These are phyloP conservation scores for Furcula furcula DNA, from an alignment of 2,888 invertebrate species.

Conservation along the genomic window DNA sequence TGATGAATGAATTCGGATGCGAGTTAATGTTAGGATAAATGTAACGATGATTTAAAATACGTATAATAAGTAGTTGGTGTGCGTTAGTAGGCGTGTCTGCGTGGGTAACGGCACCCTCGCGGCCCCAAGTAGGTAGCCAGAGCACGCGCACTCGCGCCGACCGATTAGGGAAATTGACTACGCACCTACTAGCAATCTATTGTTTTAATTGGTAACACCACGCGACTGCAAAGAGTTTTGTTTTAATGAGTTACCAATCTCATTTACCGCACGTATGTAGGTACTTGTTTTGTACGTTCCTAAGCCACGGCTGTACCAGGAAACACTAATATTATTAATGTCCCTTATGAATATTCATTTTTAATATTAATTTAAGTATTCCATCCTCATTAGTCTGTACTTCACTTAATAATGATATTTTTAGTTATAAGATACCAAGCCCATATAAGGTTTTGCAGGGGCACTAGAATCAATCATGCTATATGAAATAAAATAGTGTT, in stretches of 20 bases:
- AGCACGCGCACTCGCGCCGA: constrained; percentile 43
- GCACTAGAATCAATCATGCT: too few relatives aligned
- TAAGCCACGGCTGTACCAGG: constrained; percentile 21
- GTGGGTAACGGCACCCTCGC: constrained; percentile 59
- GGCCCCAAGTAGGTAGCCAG: constrained; percentile 64
- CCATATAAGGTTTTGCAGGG: too few relatives aligned
- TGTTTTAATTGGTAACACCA: constrained; percentile 49
- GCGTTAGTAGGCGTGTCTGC: constrained; percentile 62
- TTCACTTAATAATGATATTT: too few relatives aligned
- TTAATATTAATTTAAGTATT: constrained; percentile 10
- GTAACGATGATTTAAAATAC: constrained; percentile 16
- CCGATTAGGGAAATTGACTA: constrained; percentile 65
- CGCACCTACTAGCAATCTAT: constrained; percentile 45
- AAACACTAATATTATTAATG: constrained; percentile 23
- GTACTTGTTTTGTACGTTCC: constrained; percentile 2
- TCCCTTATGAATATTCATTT: constrained; percentile 8
- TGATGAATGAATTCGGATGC: not conserved
- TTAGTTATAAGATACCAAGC: too few relatives aligned
- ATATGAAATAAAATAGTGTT: too few relatives aligned
- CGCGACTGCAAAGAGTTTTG: constrained; percentile 33
- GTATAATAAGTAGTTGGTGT: constrained; percentile 27
- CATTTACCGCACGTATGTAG: constrained; percentile 25
- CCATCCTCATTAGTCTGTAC: not conserved
- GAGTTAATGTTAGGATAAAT: constrained; percentile 10
- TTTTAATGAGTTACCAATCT: constrained; percentile 38